phyloP scores from a whole-genome alignment of 2,888 invertebrate genomes.

The Agriotes lineatus region DNA sequence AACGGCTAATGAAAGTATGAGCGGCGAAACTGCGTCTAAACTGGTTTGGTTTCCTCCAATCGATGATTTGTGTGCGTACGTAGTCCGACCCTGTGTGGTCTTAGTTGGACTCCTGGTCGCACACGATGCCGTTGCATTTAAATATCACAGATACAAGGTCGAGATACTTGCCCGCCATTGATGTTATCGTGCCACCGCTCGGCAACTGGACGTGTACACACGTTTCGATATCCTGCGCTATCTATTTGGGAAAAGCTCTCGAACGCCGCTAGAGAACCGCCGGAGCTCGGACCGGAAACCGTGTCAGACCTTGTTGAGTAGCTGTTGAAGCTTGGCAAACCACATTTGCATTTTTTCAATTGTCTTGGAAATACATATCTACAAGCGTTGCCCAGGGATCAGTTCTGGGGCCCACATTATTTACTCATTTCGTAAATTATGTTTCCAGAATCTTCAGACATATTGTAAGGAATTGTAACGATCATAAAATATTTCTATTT shows the following conservation, averaged over 20 bases:
- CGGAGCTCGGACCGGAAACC: too few relatives aligned
- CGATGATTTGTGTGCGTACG: constrained; percentile 56
- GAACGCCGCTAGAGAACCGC: too few relatives aligned
- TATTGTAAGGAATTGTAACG: too few relatives aligned
- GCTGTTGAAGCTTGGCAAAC: too few relatives aligned
- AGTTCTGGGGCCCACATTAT: too few relatives aligned
- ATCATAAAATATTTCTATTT: too few relatives aligned
- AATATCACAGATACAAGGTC: constrained; percentile 54
- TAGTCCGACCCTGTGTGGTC: constrained; percentile 56
- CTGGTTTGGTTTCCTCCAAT: constrained; percentile 55
- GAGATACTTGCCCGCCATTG: constrained; percentile 48
- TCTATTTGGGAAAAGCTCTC: neutral
- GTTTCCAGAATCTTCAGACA: too few relatives aligned
- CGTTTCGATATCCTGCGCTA: neutral
- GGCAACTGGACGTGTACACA: constrained; percentile 19
- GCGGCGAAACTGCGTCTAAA: constrained; percentile 35
- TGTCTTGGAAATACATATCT: too few relatives aligned
- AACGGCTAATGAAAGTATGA: constrained; percentile 32
- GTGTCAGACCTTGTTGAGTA: too few relatives aligned
- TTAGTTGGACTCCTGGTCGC: constrained; percentile 52
- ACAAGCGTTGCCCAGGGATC: too few relatives aligned
- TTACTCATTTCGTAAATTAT: too few relatives aligned
- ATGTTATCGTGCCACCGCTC: constrained; percentile 46
- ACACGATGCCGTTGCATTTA: constrained; percentile 55
- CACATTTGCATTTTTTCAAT: too few relatives aligned